phyloP scores from a whole-genome alignment of 2,113 vertebrate species.

The Speoplatyrhinus poulsoni region DNA sequence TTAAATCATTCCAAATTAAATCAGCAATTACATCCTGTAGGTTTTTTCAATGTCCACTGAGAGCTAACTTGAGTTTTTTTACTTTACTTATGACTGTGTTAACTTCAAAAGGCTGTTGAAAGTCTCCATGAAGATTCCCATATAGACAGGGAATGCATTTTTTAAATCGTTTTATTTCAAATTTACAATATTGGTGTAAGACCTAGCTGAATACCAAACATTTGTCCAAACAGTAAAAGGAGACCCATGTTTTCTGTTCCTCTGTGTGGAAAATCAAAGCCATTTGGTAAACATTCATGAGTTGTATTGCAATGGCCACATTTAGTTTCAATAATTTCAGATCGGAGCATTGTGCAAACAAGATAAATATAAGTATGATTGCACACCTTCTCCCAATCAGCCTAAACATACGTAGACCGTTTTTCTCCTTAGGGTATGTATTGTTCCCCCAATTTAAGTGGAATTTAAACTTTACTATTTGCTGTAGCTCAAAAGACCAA shows the following conservation, averaged over 20 bases:
- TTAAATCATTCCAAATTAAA: neutral
- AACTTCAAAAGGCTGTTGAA: constrained; percentile 44
- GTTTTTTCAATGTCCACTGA: neutral
- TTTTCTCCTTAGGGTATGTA: no score
- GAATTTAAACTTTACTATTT: no score
- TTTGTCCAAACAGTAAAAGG: constrained; percentile 14
- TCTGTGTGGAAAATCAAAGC: constrained; percentile 27
- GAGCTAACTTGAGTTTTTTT: constrained; percentile 33
- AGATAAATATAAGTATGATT: constrained; percentile 37
- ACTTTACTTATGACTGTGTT: constrained; percentile 29
- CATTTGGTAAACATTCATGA: constrained; percentile 49
- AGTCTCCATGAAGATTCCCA: constrained; percentile 37
- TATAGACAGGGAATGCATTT: constrained; percentile 8
- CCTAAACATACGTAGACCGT: no score
- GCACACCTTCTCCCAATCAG: neutral
- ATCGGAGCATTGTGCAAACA: constrained; percentile 42
- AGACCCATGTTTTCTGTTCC: neutral
- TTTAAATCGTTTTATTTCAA: constrained; percentile 30
- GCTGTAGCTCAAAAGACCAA: no score
- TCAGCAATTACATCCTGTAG: constrained; percentile 9
- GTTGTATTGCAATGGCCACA: constrained; percentile 41
- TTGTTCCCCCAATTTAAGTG: no score
- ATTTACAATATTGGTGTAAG: constrained; percentile 23
- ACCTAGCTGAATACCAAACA: constrained; percentile 20
- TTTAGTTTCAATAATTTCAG: constrained; percentile 50